phyloP scores from a whole-genome alignment of 2,888 invertebrate species.

The Parapristionchus giblindavisi region DNA sequence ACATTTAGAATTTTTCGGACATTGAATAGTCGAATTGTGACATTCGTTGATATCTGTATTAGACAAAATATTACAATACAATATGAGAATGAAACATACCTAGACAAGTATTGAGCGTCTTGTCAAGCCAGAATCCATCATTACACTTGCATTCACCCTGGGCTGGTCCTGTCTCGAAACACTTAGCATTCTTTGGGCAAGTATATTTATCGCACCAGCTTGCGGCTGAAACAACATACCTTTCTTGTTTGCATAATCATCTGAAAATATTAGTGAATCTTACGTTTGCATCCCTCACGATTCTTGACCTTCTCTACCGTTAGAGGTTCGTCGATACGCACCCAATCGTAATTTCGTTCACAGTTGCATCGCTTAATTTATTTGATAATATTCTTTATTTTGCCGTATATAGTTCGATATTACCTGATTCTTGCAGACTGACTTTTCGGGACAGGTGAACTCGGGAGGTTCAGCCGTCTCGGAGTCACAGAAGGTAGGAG shows the following conservation, averaged over 20 bases:
- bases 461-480: constrained; percentile 2
- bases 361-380: constrained; percentile 12
- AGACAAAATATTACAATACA: background rate
- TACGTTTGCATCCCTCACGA: constrained; percentile 33
- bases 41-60: constrained; percentile 60
- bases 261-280: constrained; percentile 1
- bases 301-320: constrained; percentile 36
- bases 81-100: background rate
- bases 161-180: constrained; percentile 16
- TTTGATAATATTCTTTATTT: too few species aligned
- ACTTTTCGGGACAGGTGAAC: constrained; percentile 28
- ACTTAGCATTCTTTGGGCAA: constrained; percentile 14
- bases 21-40: constrained; percentile 17
- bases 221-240: constrained; percentile 4
- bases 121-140: constrained; percentile 14
- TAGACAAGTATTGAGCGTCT: constrained; percentile 13
- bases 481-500: constrained; percentile 24
- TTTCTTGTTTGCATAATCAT: background rate
- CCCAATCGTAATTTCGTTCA: constrained; percentile 29
- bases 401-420: too few species aligned
- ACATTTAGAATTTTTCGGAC: constrained; percentile 33
- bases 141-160: constrained; percentile 29
- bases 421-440: constrained; percentile 8
- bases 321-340: constrained; percentile 14
- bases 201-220: constrained; percentile 25